Evolutionary conservation across 2,888 invertebrate genomes (phyloP), one percentile per base, ranked within the genome.

Genomic region (Ichneumoninae sp.): DNA sequence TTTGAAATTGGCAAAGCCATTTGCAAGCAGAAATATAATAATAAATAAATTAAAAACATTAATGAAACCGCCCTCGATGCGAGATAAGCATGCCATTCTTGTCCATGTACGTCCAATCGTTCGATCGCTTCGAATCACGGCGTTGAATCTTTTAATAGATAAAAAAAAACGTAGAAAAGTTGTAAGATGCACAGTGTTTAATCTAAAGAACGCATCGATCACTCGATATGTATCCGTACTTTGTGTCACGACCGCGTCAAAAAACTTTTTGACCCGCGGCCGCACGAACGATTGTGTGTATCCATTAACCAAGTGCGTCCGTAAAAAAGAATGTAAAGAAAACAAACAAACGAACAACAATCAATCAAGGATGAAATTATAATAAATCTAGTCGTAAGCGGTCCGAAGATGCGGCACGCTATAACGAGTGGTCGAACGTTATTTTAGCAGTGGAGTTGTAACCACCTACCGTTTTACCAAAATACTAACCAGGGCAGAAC

Each of bases 351-450:
- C 44, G 44, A 57, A 40, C 10, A 68, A 57, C 54, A 60, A 80
- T 80, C 62, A 82, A 26, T 72, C 79, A 69, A 65, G 69, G 26
- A 78, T 80, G 77, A 69, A 87, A 87, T 85, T 81, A 88, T 86
- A 88, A 90, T 88, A 90, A 92, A 88, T 93, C 93, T 93, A 93
- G 93, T 93, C 93, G 91, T 89, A 90, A 92, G 90, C 86, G 89
- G 91, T 90, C 86, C 84, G 78, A 84, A 86, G 77, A 75, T 75
- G 80, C 83, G 82, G 78, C 72, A 69, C 74, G 71, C 76, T 71
- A 40, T 40, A 72, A 82, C 89, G 90, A 90, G 91, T 89, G 92
- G 84, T 91, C 88, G 90, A 88, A 81, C 90, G 90, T 87, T 87
- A 74, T 89, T 89, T 88, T 88, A 87, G 85, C 82, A 86, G 83